Conservation (phyloP, 2,113 vertebrate genomes). For the Bubo scandiacus region DNA sequence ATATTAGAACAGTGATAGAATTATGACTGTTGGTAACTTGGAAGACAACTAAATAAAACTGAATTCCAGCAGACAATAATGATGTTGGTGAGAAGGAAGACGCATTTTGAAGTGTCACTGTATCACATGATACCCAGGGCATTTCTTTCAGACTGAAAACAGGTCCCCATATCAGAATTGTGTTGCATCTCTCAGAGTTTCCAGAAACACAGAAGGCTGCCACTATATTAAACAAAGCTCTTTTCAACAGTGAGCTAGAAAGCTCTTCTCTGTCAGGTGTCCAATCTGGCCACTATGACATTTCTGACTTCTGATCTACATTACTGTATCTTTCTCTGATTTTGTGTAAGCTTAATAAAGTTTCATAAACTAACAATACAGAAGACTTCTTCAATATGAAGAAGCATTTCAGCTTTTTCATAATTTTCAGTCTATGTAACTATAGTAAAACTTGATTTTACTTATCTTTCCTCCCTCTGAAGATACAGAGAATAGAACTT, state of each 20-base stretch:
- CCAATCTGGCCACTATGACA: not conserved
- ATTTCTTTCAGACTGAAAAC: not conserved
- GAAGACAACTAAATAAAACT: not conserved
- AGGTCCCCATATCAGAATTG: not conserved
- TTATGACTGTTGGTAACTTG: not conserved
- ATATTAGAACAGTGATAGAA: not conserved
- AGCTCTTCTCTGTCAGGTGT: not conserved
- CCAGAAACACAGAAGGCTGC: not conserved
- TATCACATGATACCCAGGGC: not conserved
- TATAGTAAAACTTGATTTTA: not conserved
- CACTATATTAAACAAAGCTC: not conserved
- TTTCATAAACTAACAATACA: not conserved
- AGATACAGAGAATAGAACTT: not conserved
- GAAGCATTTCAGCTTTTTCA: not conserved
- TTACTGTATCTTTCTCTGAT: not conserved
- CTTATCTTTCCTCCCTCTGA: conserved; percentile 13
- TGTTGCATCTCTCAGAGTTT: not conserved
- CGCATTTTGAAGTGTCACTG: not conserved
- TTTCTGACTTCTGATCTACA: not conserved
- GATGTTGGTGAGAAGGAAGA: not conserved
- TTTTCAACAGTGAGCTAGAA: not conserved
- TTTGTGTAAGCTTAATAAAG: not conserved
- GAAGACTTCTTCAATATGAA: not conserved
- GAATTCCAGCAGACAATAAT: not conserved
- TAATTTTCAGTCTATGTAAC: not conserved